Percentiles rank a stretch among this genome's conserved stretches.
phyloP scores from a whole-genome alignment of 2,797 vertebrate genomes.

The Botia kubotai region DNA sequence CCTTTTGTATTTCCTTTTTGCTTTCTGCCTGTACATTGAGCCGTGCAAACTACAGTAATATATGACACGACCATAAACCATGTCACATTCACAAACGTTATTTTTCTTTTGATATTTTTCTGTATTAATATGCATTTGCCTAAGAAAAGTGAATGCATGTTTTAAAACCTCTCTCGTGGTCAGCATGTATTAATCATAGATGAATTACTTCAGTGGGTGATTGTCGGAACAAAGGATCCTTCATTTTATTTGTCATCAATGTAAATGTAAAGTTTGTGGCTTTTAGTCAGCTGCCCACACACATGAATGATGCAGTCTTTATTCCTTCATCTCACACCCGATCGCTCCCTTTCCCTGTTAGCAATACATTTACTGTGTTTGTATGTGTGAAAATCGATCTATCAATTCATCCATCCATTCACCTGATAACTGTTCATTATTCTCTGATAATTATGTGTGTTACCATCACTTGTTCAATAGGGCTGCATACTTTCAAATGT shows the following conservation, averaged over 20 bases:
- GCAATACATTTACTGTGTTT: not conserved
- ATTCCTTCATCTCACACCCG: not conserved
- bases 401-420: no score
- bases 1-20: not conserved
- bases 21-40: not conserved
- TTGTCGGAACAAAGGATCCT: constrained; percentile 43
- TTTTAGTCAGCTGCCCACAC: constrained; percentile 34
- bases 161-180: constrained; percentile 24
- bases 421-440: no score
- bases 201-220: constrained; percentile 41
- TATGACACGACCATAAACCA: no score
- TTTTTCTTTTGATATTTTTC: constrained; percentile 6
- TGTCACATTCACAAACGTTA: no score
- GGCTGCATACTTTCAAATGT: no score
- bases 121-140: constrained; percentile 28
- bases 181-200: constrained; percentile 30
- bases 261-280: constrained; percentile 29
- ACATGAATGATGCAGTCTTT: constrained; percentile 18
- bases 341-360: constrained; percentile 5
- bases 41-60: not conserved
- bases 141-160: constrained; percentile 14
- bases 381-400: constrained; percentile 2
- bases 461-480: no score
- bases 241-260: constrained; percentile 23
- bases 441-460: no score